Evolutionary conservation across 2,113 vertebrate species (phyloP).

Genomic region (Chaetura pelagica): DNA sequence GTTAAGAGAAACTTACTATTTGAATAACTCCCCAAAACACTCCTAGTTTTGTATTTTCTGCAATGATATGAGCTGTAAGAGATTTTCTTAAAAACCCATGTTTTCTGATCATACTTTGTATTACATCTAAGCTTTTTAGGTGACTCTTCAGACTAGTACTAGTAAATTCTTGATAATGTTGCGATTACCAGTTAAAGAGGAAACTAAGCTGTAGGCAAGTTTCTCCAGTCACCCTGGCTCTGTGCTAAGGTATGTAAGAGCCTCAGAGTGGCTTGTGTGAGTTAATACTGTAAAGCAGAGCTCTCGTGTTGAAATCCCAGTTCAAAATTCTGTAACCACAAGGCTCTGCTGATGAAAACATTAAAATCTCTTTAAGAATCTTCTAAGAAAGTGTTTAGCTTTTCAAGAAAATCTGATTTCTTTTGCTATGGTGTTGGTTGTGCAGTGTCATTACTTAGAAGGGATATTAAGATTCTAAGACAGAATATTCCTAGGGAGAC

Average conservation of each 20-base stretch:
- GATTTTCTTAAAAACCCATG: not conserved
- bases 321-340: not conserved
- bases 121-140: not conserved
- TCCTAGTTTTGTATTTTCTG: not conserved
- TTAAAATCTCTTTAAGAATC: not conserved
- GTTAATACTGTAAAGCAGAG: not conserved
- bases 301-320: not conserved
- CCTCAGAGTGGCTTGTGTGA: not conserved
- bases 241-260: rapidly evolving
- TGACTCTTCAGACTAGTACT: not conserved
- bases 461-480: not conserved
- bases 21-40: not conserved
- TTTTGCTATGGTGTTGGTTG: not conserved
- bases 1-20: not conserved
- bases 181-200: not conserved
- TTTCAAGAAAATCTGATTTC: not conserved
- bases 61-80: not conserved
- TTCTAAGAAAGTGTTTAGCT: not conserved
- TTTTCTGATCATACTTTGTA: not conserved
- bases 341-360: not conserved
- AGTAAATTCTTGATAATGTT: not conserved
- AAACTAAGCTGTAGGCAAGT: not conserved
- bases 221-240: not conserved
- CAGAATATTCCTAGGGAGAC: not conserved
- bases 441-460: not conserved